Percentiles rank a stretch among this genome's conserved stretches.
Conservation (phyloP, 2,888 invertebrate species). For the Caenorhabditis sp. region DNA sequence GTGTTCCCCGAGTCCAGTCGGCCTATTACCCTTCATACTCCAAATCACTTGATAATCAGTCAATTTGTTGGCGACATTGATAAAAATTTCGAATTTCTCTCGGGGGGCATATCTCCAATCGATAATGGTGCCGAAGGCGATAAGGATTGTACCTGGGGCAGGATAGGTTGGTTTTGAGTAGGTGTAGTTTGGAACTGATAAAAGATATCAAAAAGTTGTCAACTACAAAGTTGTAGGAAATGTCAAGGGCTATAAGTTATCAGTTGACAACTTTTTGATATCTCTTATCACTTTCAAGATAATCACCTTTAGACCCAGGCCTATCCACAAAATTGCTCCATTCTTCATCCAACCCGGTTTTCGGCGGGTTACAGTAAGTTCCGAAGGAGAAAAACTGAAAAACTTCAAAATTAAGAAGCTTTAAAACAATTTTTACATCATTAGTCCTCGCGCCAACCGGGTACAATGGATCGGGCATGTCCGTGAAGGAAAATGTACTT, state of each 20-base stretch:
- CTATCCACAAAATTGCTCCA: slow-evolving; percentile 40
- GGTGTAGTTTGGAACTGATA: too few relatives aligned
- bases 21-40: slow-evolving; percentile 56
- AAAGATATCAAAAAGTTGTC: too few relatives aligned
- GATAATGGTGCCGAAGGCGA: slow-evolving; percentile 59
- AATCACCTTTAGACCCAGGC: slow-evolving; percentile 44
- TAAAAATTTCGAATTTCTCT: slow-evolving; percentile 46
- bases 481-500: slow-evolving; percentile 53
- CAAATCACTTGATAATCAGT: slow-evolving; percentile 49
- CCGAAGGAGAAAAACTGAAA: slow-evolving; percentile 59
- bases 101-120: slow-evolving; percentile 58
- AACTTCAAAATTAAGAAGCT: slow-evolving; percentile 8
- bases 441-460: slow-evolving; percentile 57
- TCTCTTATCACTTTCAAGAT: too few relatives aligned
- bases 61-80: slow-evolving; percentile 38
- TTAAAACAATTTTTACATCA: too few relatives aligned
- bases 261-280: too few relatives aligned
- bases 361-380: slow-evolving; percentile 43
- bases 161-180: too few relatives aligned
- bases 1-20: slow-evolving; percentile 29
- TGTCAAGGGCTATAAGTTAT: too few relatives aligned
- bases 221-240: too few relatives aligned
- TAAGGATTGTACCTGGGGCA: slow-evolving; percentile 41
- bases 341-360: slow-evolving; percentile 20
- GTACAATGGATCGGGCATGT: slow-evolving; percentile 62